These are phyloP conservation scores for Magallana nippona DNA, from an alignment of 2,888 invertebrate species.

Conservation along the genomic window DNA sequence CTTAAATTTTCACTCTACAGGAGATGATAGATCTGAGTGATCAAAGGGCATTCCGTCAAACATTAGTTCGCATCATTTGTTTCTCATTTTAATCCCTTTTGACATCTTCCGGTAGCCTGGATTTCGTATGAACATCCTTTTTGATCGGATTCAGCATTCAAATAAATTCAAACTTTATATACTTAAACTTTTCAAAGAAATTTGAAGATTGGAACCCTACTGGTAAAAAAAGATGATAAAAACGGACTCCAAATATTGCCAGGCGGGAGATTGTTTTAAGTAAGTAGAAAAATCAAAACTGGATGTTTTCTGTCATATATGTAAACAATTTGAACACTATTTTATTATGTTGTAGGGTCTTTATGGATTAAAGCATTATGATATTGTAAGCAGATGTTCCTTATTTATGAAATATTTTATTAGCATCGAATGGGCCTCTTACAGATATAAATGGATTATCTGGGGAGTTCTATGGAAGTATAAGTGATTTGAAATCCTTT, in stretches of 20 bases:
- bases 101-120: conserved; percentile 50
- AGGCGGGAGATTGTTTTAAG: conserved; percentile 18
- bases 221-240: not conserved
- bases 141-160: conserved; percentile 35
- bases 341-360: not conserved
- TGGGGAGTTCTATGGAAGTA: not conserved
- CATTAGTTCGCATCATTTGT: conserved; percentile 47
- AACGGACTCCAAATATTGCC: not conserved
- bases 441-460: conserved; percentile 6
- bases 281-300: conserved; percentile 18
- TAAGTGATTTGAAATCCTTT: not conserved
- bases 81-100: conserved; percentile 47
- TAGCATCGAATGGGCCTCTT: not conserved
- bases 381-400: conserved; percentile 16
- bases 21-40: conserved; percentile 18
- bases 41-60: conserved; percentile 30
- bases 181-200: conserved; percentile 20
- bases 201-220: conserved; percentile 27
- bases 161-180: conserved; percentile 33
- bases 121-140: conserved; percentile 43
- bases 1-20: conserved; percentile 21
- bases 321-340: not conserved
- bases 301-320: not conserved
- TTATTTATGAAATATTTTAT: not conserved
- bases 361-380: conserved; percentile 30